Conservation (phyloP, 2,797 vertebrate genomes). For the Chiroxiphia lanceolata region DNA sequence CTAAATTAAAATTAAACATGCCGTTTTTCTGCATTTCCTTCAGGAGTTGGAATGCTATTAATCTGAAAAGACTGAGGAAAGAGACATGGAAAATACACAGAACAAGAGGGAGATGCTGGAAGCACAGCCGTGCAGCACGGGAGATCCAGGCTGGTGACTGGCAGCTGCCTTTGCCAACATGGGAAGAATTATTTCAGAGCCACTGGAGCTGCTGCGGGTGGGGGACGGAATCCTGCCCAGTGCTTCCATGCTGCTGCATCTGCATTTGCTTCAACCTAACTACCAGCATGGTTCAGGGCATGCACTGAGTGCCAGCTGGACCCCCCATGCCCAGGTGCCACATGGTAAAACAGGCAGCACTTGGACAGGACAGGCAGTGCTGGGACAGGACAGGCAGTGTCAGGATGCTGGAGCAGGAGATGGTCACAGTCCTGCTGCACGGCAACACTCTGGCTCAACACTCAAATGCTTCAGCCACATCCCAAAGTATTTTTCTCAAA, state of each 20-base stretch:
- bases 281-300: neutral
- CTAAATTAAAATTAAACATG: slow-evolving; percentile 80
- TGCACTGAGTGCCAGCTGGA: rapidly evolving
- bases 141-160: neutral
- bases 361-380: neutral
- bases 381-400: neutral
- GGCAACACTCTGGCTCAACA: rapidly evolving
- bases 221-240: neutral
- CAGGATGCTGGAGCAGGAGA: neutral
- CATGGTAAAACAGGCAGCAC: rapidly evolving
- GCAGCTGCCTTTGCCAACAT: neutral
- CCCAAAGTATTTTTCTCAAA: neutral
- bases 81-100: slow-evolving; percentile 1
- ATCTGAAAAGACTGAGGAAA: slow-evolving; percentile 50
- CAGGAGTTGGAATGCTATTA: slow-evolving; percentile 60
- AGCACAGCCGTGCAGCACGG: neutral
- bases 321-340: neutral
- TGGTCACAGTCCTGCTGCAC: neutral
- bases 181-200: neutral
- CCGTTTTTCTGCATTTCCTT: slow-evolving; percentile 71
- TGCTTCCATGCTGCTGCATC: neutral
- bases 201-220: neutral
- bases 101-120: neutral
- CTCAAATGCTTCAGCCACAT: neutral
- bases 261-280: neutral